Percentiles rank a stretch among this genome's conserved stretches.
Conservation (phyloP, 2,797 vertebrate genomes). For the Thripadectes ignobilis region DNA sequence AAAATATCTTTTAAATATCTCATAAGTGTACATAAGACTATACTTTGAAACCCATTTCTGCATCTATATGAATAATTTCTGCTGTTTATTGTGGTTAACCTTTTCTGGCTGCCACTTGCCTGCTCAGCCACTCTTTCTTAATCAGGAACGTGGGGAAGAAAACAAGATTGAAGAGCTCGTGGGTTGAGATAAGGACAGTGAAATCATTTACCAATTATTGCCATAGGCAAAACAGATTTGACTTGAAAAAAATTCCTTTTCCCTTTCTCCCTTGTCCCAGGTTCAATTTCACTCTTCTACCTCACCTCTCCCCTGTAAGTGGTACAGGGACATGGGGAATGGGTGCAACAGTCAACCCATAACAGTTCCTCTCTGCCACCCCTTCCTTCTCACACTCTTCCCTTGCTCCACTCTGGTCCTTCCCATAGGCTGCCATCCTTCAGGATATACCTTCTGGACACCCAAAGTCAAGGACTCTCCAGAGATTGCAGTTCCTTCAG, state of each 20-base stretch:
- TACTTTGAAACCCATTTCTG: not conserved
- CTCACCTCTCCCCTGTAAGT: rapidly evolving
- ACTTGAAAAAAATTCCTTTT: not conserved
- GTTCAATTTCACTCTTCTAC: not conserved
- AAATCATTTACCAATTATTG: not conserved
- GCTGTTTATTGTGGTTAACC: not conserved
- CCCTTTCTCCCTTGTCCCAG: not conserved
- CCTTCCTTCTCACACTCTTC: not conserved
- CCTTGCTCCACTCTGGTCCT: not conserved
- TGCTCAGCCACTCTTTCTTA: not conserved
- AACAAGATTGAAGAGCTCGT: not conserved
- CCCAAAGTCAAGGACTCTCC: not conserved
- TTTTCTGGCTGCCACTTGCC: rapidly evolving
- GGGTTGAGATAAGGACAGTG: not conserved
- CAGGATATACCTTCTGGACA: not conserved
- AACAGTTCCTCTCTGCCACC: not conserved
- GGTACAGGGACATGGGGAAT: not conserved
- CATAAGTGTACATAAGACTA: not conserved
- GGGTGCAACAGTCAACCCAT: rapidly evolving
- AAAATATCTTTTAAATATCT: not conserved
- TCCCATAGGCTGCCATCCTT: not conserved
- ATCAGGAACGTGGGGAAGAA: rapidly evolving
- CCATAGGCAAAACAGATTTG: not conserved
- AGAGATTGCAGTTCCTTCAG: not conserved
- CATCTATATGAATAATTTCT: not conserved